Percentiles rank a stretch among this genome's conserved stretches.
phyloP scores from a whole-genome alignment of 2,113 vertebrate species.

The Oryzias melastigma region DNA sequence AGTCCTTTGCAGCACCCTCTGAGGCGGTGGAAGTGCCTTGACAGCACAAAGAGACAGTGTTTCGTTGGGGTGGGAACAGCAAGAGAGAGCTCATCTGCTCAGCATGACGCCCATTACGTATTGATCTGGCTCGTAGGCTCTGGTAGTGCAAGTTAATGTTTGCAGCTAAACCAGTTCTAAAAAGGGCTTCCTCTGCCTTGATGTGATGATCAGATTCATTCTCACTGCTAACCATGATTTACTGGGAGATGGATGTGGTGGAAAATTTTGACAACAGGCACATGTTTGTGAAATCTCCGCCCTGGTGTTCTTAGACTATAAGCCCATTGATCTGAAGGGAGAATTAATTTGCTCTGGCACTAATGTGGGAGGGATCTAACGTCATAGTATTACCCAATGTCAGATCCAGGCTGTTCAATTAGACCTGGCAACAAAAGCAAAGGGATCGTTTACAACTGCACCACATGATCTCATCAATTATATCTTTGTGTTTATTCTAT shows the following conservation, averaged over 20 bases:
- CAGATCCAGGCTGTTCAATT: slow-evolving; percentile 60
- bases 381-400: slow-evolving; percentile 47
- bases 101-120: slow-evolving; percentile 45
- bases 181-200: slow-evolving; percentile 12
- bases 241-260: slow-evolving; percentile 4
- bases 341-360: slow-evolving; percentile 64
- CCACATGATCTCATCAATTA: slow-evolving; percentile 20
- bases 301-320: slow-evolving; percentile 53
- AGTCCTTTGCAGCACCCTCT: slow-evolving; percentile 26
- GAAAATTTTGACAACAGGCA: slow-evolving; percentile 38
- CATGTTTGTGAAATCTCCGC: slow-evolving; percentile 35
- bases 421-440: slow-evolving; percentile 44
- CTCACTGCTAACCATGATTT: slow-evolving; percentile 37
- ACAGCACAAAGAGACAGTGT: slow-evolving; percentile 64
- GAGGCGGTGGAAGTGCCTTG: slow-evolving; percentile 42
- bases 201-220: slow-evolving; percentile 38
- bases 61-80: slow-evolving; percentile 37
- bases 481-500: slow-evolving; percentile 4
- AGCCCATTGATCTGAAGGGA: slow-evolving; percentile 61
- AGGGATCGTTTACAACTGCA: slow-evolving; percentile 23
- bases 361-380: slow-evolving; percentile 56
- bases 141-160: slow-evolving; percentile 40
- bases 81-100: slow-evolving; percentile 48
- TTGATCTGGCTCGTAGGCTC: slow-evolving; percentile 52
- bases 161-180: slow-evolving; percentile 27